These are phyloP conservation scores for Zeuzera pyrina DNA, from an alignment of 2,888 invertebrate species.

Conservation along the genomic window DNA sequence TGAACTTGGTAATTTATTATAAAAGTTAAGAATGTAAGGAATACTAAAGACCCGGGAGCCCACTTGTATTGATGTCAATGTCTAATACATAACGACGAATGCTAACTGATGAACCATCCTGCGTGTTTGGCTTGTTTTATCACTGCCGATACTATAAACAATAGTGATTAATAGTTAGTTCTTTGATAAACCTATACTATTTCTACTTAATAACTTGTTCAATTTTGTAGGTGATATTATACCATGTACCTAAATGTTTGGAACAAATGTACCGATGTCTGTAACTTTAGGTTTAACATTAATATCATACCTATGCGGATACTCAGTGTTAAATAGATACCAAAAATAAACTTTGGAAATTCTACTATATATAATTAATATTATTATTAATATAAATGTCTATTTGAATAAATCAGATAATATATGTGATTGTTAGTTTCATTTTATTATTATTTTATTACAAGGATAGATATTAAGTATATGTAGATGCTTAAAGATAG, in stretches of 20 bases:
- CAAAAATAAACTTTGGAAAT: slow-evolving; percentile 66
- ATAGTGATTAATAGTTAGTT: slow-evolving; percentile 51
- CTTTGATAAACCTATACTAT: slow-evolving; percentile 70
- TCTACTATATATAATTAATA: slow-evolving; percentile 60
- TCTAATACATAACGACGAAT: too few relatives aligned
- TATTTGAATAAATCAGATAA: slow-evolving; percentile 70
- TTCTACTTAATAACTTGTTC: slow-evolving; percentile 60
- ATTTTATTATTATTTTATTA: slow-evolving; percentile 22
- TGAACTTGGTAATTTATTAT: slow-evolving; percentile 40
- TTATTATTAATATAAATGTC: slow-evolving; percentile 65
- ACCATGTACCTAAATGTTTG: slow-evolving; percentile 65
- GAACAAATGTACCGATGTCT: slow-evolving; percentile 56
- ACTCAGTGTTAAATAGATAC: slow-evolving; percentile 65
- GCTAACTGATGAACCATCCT: slow-evolving; percentile 14
- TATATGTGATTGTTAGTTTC: slow-evolving; percentile 55
- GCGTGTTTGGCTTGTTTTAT: slow-evolving; percentile 57
- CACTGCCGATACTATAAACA: slow-evolving; percentile 66
- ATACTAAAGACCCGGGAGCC: slow-evolving; percentile 10
- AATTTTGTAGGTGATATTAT: slow-evolving; percentile 71
- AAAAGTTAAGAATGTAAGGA: slow-evolving; percentile 27
- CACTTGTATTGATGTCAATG: slow-evolving; percentile 6
- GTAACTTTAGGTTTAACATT: slow-evolving; percentile 53
- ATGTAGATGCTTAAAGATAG: too few relatives aligned
- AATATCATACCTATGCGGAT: slow-evolving; percentile 46
- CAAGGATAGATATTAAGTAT: background rate